These are phyloP conservation scores for Ispidina lecontei DNA, from an alignment of 2,797 vertebrate species.

Conservation along the genomic window DNA sequence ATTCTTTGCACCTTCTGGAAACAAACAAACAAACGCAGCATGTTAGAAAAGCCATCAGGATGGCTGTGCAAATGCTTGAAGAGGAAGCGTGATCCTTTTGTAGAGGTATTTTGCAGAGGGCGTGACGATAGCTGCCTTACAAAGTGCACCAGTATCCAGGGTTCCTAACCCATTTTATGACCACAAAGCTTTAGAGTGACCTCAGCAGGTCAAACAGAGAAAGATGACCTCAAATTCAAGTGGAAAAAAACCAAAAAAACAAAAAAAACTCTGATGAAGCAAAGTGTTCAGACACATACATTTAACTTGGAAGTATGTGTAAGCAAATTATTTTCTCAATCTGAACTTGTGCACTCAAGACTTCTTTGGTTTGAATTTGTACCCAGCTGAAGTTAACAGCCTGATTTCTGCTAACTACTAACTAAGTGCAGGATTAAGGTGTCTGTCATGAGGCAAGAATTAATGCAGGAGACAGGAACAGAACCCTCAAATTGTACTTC, in stretches of 20 bases:
- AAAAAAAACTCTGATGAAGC: neutral
- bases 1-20: constrained; percentile 73
- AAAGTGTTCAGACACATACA: neutral
- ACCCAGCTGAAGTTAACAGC: neutral
- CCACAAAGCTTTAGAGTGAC: neutral
- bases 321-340: neutral
- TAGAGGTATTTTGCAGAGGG: neutral
- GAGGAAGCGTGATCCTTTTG: neutral
- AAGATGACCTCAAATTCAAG: neutral
- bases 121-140: neutral
- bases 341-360: neutral
- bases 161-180: neutral
- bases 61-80: neutral
- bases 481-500: neutral
- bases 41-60: neutral
- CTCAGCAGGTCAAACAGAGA: fast-evolving
- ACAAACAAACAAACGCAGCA: neutral
- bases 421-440: neutral
- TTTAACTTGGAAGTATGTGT: neutral
- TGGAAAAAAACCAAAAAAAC: neutral
- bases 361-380: neutral
- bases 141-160: neutral
- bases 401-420: neutral
- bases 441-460: neutral
- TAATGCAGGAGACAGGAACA: neutral